Percentiles rank a stretch among this genome's conserved stretches.
phyloP scores from a whole-genome alignment of 2,113 vertebrate genomes.

The Neodon shergylaensis region DNA sequence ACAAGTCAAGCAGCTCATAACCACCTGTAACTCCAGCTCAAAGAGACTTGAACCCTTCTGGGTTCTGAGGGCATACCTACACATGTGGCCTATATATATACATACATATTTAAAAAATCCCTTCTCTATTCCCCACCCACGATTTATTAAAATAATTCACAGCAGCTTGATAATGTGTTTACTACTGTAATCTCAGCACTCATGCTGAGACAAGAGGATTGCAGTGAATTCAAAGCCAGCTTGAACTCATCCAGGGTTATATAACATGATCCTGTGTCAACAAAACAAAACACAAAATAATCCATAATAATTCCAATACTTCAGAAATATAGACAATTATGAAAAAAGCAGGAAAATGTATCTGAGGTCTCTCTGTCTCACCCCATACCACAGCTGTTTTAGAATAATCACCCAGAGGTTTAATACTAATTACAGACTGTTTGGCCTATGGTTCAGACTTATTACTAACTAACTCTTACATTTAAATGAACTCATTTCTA shows the following conservation, averaged over 20 bases:
- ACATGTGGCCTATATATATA: background rate
- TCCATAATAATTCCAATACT: background rate
- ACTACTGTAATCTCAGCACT: background rate
- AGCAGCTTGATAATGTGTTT: background rate
- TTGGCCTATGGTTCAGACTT: too few species aligned
- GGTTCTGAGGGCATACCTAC: background rate
- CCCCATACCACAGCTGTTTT: too few species aligned
- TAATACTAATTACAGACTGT: too few species aligned
- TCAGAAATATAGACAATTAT: conserved; percentile 1
- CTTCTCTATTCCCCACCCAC: background rate
- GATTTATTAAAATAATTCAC: background rate
- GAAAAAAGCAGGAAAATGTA: background rate
- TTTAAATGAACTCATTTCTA: too few species aligned
- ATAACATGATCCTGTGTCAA: background rate
- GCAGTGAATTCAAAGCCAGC: background rate
- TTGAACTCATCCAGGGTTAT: background rate
- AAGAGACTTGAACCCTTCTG: background rate
- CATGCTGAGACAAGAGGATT: background rate
- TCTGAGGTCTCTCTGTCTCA: too few species aligned
- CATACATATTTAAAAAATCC: background rate
- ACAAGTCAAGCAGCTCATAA: background rate
- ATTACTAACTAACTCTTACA: too few species aligned
- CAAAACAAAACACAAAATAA: background rate
- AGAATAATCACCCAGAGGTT: too few species aligned
- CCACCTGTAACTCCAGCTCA: background rate